Evolutionary conservation across 2,888 invertebrate genomes (phyloP), one percentile per base, ranked within the genome.

Genomic region (Galeruca laticollis): DNA sequence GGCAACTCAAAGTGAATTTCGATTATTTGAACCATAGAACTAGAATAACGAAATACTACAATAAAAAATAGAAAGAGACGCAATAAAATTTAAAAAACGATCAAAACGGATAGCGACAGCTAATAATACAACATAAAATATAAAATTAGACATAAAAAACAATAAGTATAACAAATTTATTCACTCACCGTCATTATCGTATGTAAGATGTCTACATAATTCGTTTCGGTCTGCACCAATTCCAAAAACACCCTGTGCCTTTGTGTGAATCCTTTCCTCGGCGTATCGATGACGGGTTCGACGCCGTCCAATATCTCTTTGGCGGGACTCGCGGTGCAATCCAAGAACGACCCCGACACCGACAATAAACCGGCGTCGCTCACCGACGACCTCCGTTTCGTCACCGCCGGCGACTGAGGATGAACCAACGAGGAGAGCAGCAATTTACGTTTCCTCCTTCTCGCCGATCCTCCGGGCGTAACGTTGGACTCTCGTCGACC

Each of bases 161-260:
- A 8, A 11, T 37, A 13, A 11, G n/a, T 37, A 13, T 2, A 3
- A 15, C 4, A 35, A 37, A 37, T 37, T 37, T 37, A 6, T 40
- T 33, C 64, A 84, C 88, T 87, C 86, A 95, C 98, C 85, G 92
- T 94, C 83, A 97, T 91, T 81, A 99, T 96, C 47, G 97, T 97
- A 80, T 95, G 92, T 79, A 99, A 89, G 82, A 99, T 97, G 72
- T 93, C 94, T 71, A 99, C 97, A 86, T 99, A 99, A 89, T 99
- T 99, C 70, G 93, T 94, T 86, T 99, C 99, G 0, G 99, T 99
- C 86, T 97, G 96, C 74, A 96, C 90, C 79, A 99, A 89, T 86
- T 99, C 99, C 86, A 94, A 90, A 84, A 94, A 94, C 60, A 95
- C 94, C 86, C 93, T 93, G 81, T 94, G 93, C 62, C 95, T 88